Base-by-base conservation (phyloP, 2,797 vertebrate genomes). In the Parauchenoglanis ngamensis region DNA sequence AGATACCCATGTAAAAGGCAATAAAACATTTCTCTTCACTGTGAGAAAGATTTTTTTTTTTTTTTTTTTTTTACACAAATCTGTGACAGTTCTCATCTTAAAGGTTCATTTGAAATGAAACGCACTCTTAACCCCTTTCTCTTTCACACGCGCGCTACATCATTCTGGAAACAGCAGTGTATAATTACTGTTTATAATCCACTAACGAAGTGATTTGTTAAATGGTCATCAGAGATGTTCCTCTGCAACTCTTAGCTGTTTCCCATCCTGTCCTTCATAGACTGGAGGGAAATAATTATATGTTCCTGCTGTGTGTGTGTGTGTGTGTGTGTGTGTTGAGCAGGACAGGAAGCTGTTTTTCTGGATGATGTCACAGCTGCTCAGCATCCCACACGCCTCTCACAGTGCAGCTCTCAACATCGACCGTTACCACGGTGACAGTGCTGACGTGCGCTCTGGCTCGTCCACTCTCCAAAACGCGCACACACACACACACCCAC, bases 351-450 rank as follows among this genome's bases (percentile, higher is more conserved):
- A 89, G 87, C 83, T 81, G 78, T 85, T 79, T 85, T 87, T 25
- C 79, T 76, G 67, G 61, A 87, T 90, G 90, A 91, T 90, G 88
- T 90, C 89, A 90, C 59, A 77, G 73, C 86, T 87, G 85, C 87
- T 80, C 85, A 88, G 61, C 86, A 87, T 88, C 89, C 88, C 77
- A 90, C 89, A 83, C 88, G 65, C 85, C 87, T 87, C 85, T 85
- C 67, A 68, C 56, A 40, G 67, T 73, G 82, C 90, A 86, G 92
- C 68, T 77, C 92, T 92, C 93, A 92, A 94, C 93, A 95, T 95
- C 94, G 91, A 90, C 89, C 92, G 93, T 95, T 91, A 65, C 93
- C 94, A 95, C 94, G 92, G 94, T 87, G 89, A 95, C 94, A 89
- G 90, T 89, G 40, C 90, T 90, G 92, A 93, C 92, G 91, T 92